Evolutionary conservation across 2,888 invertebrate genomes (phyloP), one percentile per base, ranked within the genome.

Genomic region (Embidobia sp.): DNA sequence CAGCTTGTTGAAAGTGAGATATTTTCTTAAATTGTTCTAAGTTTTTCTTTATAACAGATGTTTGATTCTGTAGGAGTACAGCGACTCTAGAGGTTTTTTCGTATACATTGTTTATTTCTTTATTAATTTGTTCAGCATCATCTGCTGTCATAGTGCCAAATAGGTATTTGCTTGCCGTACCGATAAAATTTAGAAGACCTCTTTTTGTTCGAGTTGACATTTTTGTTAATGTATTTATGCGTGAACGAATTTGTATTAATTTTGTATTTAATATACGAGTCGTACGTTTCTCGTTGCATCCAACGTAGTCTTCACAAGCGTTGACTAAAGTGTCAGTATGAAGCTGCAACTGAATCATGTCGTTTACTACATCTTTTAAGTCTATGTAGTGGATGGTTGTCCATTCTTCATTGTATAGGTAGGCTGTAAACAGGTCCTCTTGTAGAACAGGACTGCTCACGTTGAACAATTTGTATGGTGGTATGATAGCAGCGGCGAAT

Each of bases 101-200:
- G 46, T 66, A 66, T 11, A 66, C 66, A 5, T 22, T 22, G 18
- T 66, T 31, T 4, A 66, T 66, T 15, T 44, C 48, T 15, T 18
- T 29, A 33, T 48, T 10, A 7, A 69, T 57, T 46, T 29, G 10
- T 15, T 27, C 49, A 7, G 48, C 67, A 19, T 67, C 67, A 1
- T 48, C 48, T 1, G 57, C 55, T 8, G 35, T 37, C 67, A 69
- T 69, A 4, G 67, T 69, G 0, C 67, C 55, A 15, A 55, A 67
- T 26, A 55, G 15, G 35, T 13, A 67, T 2, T 46, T 29, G 4
- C 27, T 29, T 16, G 44, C 27, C 5, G 46, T 11, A 2, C 55
- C 67, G 1, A 55, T 11, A 16, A 67, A 42, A 37, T 55, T 46
- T 2, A 67, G 37, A 11, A 67, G 18, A 7, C 55, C 67, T 7